phyloP scores from a whole-genome alignment of 1,140 invertebrate species.

The Parasteatoda tepidariorum region DNA sequence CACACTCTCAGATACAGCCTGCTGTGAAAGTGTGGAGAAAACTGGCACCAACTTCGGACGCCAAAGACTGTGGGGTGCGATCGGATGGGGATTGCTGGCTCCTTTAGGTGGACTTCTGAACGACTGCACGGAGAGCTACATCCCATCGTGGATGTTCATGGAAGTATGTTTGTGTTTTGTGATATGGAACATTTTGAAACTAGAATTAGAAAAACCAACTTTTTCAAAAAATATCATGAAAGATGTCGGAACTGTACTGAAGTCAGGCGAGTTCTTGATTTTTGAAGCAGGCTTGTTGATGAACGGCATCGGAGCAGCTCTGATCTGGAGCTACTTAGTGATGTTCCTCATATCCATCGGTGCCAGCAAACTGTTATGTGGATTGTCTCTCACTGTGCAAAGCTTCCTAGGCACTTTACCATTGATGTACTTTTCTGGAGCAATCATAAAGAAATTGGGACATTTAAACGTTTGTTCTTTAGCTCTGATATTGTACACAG shows the following conservation, averaged over 20 bases:
- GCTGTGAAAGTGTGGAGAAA: constrained; percentile 21
- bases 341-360: constrained; percentile 16
- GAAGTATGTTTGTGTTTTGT: not conserved
- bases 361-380: not conserved
- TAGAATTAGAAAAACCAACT: constrained; percentile 15
- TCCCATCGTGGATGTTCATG: constrained; percentile 17
- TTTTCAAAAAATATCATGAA: constrained; percentile 19
- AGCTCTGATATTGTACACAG: constrained; percentile 78
- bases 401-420: constrained; percentile 87
- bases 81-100: constrained; percentile 10
- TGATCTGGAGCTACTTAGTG: constrained; percentile 6
- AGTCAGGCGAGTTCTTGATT: not conserved
- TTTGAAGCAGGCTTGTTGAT: not conserved
- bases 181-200: constrained; percentile 1
- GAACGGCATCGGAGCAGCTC: constrained; percentile 1
- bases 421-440: constrained; percentile 86
- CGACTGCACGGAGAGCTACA: constrained; percentile 4
- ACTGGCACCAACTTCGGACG: constrained; percentile 5
- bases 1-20: constrained; percentile 37
- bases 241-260: not conserved
- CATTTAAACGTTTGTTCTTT: constrained; percentile 85
- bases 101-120: constrained; percentile 11
- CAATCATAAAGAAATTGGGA: constrained; percentile 83
- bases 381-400: constrained; percentile 68
- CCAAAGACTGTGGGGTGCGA: constrained; percentile 22